Evolutionary conservation across 2,797 vertebrate genomes (phyloP), one percentile per base, ranked within the genome.

Genomic region (Tiaroga cobitis): DNA sequence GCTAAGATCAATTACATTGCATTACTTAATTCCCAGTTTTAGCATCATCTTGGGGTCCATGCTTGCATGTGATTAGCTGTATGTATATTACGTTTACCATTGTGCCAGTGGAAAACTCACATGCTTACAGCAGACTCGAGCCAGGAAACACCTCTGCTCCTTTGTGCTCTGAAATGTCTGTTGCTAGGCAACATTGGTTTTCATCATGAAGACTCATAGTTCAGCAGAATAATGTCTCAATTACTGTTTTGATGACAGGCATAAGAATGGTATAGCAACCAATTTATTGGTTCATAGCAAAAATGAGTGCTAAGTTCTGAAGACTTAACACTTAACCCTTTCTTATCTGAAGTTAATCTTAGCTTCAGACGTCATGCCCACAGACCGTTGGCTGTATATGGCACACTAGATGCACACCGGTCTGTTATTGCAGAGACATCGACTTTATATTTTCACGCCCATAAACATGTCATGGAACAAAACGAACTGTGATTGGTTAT

Each of bases 111-210:
- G 78, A 82, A 86, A 87, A 84, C 86, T 86, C 70, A 24, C 76
- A 79, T 84, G 86, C 76, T 87, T 78, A 61, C 81, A 69, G 86
- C 87, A 87, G 87, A 86, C 88, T 90, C 91, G 90, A 92, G 92
- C 92, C 90, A 92, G 95, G 94, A 95, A 95, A 95, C 94, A 95
- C 94, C 94, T 93, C 93, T 93, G 92, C 91, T 94, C 93, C 92
- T 93, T 89, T 87, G 92, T 86, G 92, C 93, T 93, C 93, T 90
- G 89, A 93, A 92, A 91, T 91, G 82, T 69, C 92, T 93, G 95
- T 95, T 96, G 95, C 95, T 94, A 91, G 91, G 95, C 95, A 95
- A 96, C 95, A 86, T 91, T 24, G 91, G 88, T 90, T 95, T 95
- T 94, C 89, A 88, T 88, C 83, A 91, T 91, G 91, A 94, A 93